phyloP scores from a whole-genome alignment of 2,113 vertebrate species.

The Hippocampus abdominalis region DNA sequence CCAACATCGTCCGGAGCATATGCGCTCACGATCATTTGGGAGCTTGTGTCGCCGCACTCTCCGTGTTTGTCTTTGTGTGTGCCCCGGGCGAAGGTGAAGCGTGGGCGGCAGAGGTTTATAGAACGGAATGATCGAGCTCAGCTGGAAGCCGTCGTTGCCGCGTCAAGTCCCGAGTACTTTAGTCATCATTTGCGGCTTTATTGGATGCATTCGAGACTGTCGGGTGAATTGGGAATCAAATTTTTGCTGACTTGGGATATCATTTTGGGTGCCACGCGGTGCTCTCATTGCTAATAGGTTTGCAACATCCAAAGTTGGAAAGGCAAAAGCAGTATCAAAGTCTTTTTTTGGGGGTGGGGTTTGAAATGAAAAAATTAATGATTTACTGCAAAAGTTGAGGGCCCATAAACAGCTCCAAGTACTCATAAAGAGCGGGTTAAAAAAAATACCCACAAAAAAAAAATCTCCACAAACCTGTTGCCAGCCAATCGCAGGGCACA shows the following conservation, averaged over 20 bases:
- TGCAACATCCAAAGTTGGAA: no score
- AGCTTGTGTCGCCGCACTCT: constrained; percentile 42
- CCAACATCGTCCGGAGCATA: neutral
- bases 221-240: neutral
- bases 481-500: no score
- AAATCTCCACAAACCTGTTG: neutral
- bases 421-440: no score
- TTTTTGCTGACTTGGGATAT: no score
- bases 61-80: constrained; percentile 17
- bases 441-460: no score
- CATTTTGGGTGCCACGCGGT: no score
- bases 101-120: neutral
- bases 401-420: no score
- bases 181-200: neutral
- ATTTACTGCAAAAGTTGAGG: no score
- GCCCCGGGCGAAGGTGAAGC: constrained; percentile 3
- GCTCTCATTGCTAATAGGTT: no score
- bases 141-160: neutral
- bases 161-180: neutral
- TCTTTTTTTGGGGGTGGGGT: no score
- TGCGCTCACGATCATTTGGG: neutral
- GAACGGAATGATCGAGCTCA: neutral
- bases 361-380: no score
- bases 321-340: no score
- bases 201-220: neutral